Base-by-base conservation (phyloP, 37 sponge, comb jelly and placozoan species). In the Aplysina aerophoba region DNA sequence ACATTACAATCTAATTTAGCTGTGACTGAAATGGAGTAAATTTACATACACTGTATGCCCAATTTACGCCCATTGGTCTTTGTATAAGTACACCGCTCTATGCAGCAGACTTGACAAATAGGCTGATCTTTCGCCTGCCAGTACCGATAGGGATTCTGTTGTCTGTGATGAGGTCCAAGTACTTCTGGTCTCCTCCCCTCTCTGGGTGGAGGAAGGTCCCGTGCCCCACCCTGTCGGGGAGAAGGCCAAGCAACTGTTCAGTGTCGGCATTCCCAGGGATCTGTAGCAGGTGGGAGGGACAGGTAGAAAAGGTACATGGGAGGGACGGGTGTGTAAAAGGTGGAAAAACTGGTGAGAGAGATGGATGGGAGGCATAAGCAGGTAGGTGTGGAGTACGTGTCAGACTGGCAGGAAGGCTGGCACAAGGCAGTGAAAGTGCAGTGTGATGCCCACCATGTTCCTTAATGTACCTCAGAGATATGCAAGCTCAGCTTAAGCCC, bases 151-250 rank as follows among this genome's bases (percentile, higher is more conserved):
- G 93, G 56, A 92, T 92, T 25, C 63, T 87, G n/a, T 82, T 53
- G 28, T 77, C 21, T 17, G 34, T 21, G 11, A 95, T 85, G n/a
- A 36, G 15, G 27, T 90, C 73, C 41, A 90, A 75, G 17, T 80
- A 67, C 22, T 86, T 81, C 24, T 83, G 55, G 31, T 79, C 82
- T 22, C 93, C 93, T 17, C 90, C 90, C 25, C 33, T 57, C 8
- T 78, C 68, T 5, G 84, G 86, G 60, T 81, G 91, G 33, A 95
- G 77, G 60, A 81, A 92, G 3, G 96, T 95, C 8, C 91, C 93
- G 83, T 95, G 96, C 4, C 96, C 96, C 15, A 95, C 69, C 12
- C 96, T 77, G 36, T 95, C 93, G 28, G 89, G 91, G 11, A 39
- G 67, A 25, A 82, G 80, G 21, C 58, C 40, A 13, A 95, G 55